Evolutionary conservation across 2,888 invertebrate genomes (phyloP), one percentile per base, ranked within the genome.

Genomic region (Aquatica leii): DNA sequence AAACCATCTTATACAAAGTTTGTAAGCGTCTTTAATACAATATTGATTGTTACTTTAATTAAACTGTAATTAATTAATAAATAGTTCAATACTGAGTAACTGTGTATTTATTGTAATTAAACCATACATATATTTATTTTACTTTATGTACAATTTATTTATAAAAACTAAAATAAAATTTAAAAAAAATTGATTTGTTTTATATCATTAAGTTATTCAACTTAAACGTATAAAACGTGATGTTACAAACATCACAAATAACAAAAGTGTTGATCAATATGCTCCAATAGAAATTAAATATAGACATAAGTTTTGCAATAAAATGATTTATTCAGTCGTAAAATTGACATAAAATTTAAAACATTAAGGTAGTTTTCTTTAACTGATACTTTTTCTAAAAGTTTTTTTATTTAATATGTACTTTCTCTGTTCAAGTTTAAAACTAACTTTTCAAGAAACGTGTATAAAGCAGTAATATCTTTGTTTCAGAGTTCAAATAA

Each of bases 121-220:
- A 49, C 18, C 52, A 41, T 59, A 18, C 40, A 46, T 31, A 24
- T 21, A 40, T 20, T 20, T 58, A 52, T 50, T 31, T 12, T 24
- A n/a, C 18, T 40, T 52, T 50, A 41, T 50, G 24, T 40, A 37
- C 35, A n/a, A 43, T 54, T 54, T 11, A 2, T 15, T 37, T n/a
- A 53, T 21, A 17, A 24, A 14, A 51, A 24, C 21, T 24, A 1
- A 20, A 1, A 37, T 8, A 18, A 37, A 52, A 52, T 20, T 52
- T 52, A 52, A 40, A 15, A 18, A 17, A 72, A 69, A 69, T 63
- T 59, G 69, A 71, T 73, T 73, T 73, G 72, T 73, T 73, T 72
- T 73, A 68, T 68, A 71, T 66, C 69, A 68, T 70, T 62, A 53
- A 65, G 69, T 69, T 70, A 57, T 65, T 56, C 62, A 67, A 71